These are phyloP conservation scores for Drosophila kuntzei DNA, from an alignment of 2,888 invertebrate genomes.

Conservation along the genomic window DNA sequence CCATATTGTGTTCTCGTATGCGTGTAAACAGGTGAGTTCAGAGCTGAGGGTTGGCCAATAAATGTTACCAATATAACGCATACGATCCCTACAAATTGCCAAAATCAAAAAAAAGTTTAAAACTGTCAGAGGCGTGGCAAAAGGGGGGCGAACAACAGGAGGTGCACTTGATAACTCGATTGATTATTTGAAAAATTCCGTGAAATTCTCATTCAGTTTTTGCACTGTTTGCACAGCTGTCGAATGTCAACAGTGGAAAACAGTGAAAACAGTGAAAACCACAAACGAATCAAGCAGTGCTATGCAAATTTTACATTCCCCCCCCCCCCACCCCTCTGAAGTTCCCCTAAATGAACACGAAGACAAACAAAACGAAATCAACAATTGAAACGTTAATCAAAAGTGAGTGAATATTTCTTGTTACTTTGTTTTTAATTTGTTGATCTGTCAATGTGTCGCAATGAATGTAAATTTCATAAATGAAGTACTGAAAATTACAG, in stretches of 20 bases:
- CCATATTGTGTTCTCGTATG: slow-evolving; percentile 6
- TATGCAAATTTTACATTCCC: slow-evolving; percentile 47
- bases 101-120: slow-evolving; percentile 26
- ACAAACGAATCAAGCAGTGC: slow-evolving; percentile 58
- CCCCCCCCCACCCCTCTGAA: neutral
- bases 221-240: slow-evolving; percentile 49
- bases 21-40: slow-evolving; percentile 43
- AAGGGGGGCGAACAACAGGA: too few relatives aligned
- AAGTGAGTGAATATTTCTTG: slow-evolving; percentile 53
- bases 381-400: slow-evolving; percentile 63
- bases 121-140: neutral
- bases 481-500: slow-evolving; percentile 56
- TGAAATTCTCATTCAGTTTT: slow-evolving; percentile 22
- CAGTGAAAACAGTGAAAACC: slow-evolving; percentile 15
- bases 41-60: slow-evolving; percentile 8
- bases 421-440: slow-evolving; percentile 34
- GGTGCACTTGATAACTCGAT: slow-evolving; percentile 58
- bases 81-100: slow-evolving; percentile 13
- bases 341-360: neutral
- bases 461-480: slow-evolving; percentile 76
- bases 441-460: slow-evolving; percentile 51
- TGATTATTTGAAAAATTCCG: slow-evolving; percentile 59
- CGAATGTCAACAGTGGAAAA: slow-evolving; percentile 49
- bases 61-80: slow-evolving; percentile 8
- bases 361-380: slow-evolving; percentile 44